Conservation (phyloP, 2,797 vertebrate genomes). For the Xenops minutus region DNA sequence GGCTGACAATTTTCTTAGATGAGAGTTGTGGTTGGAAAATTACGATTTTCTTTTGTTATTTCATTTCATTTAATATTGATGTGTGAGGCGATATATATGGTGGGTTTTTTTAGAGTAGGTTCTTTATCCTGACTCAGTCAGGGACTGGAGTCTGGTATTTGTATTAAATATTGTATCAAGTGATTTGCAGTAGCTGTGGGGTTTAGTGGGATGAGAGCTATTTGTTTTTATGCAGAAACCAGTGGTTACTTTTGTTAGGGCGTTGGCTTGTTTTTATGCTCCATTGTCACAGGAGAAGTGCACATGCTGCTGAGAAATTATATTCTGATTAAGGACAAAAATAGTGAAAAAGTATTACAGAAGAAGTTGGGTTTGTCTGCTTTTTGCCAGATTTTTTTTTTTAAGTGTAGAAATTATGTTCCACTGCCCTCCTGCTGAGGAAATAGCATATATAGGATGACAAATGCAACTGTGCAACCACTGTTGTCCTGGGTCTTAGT, state of each 20-base stretch:
- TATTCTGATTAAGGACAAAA: not conserved
- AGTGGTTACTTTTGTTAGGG: not conserved
- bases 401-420: not conserved
- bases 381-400: not conserved
- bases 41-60: not conserved
- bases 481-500: not conserved
- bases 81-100: not conserved
- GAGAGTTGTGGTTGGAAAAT: not conserved
- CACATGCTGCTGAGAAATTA: not conserved
- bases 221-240: slow-evolving; percentile 18
- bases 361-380: not conserved
- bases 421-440: not conserved
- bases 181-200: slow-evolving; percentile 27
- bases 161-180: slow-evolving; percentile 44
- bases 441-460: not conserved
- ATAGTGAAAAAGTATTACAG: not conserved
- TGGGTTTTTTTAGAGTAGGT: not conserved
- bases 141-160: not conserved
- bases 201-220: slow-evolving; percentile 19
- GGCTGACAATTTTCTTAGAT: not conserved
- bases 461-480: not conserved
- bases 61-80: slow-evolving; percentile 10
- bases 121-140: not conserved
- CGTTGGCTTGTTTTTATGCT: slow-evolving; percentile 1
- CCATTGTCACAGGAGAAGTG: not conserved